phyloP scores from a whole-genome alignment of 2,888 invertebrate genomes.

The Ypsolopha sequella region DNA sequence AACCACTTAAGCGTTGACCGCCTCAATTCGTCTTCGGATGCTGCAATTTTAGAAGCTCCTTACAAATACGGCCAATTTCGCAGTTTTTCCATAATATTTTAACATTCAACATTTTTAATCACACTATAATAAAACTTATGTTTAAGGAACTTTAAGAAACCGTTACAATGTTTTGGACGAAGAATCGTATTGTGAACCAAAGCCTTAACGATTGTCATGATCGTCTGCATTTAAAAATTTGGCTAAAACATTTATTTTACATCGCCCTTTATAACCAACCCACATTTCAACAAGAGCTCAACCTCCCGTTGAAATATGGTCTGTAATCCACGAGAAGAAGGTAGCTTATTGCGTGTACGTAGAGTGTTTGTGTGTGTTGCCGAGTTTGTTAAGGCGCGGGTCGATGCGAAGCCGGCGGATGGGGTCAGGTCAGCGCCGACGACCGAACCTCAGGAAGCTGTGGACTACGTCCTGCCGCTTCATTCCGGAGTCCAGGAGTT shows the following conservation, averaged over 20 bases:
- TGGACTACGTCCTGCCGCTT: constrained; percentile 92
- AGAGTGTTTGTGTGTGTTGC: background rate
- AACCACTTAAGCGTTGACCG: too few species aligned
- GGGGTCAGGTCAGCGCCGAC: constrained; percentile 73
- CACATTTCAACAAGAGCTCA: background rate
- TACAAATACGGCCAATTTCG: background rate
- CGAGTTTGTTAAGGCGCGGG: constrained; percentile 6
- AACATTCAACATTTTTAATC: constrained; percentile 23
- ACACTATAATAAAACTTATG: constrained; percentile 9
- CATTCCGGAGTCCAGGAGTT: constrained; percentile 74
- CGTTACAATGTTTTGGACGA: constrained; percentile 48
- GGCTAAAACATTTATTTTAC: background rate
- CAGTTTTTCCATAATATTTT: constrained; percentile 14
- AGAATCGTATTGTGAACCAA: constrained; percentile 18
- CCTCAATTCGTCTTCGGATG: too few species aligned
- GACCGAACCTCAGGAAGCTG: constrained; percentile 90
- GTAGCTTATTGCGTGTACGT: background rate
- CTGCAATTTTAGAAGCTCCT: background rate
- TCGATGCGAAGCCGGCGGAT: constrained; percentile 9
- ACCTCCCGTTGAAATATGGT: background rate
- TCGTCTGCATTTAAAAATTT: background rate
- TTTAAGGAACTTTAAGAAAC: constrained; percentile 16
- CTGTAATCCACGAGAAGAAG: background rate
- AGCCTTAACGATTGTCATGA: background rate
- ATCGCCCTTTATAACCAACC: background rate